phyloP scores from a whole-genome alignment of 2,113 vertebrate species.

The Physeter macrocephalus region DNA sequence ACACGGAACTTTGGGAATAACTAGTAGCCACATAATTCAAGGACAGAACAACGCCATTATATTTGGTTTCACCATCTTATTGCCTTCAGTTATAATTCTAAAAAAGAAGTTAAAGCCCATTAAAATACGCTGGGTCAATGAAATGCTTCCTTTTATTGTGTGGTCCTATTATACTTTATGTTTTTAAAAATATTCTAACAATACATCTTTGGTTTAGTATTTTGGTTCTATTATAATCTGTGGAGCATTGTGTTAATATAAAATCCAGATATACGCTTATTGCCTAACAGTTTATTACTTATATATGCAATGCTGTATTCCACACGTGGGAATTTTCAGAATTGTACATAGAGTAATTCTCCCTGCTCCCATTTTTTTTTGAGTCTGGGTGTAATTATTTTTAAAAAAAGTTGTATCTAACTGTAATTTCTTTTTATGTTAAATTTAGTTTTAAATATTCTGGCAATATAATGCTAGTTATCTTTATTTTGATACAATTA shows the following conservation, averaged over 20 bases:
- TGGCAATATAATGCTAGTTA: not conserved
- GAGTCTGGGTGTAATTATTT: not conserved
- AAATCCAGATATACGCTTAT: not conserved
- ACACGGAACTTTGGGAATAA: not conserved
- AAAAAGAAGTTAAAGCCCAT: not conserved
- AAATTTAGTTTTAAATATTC: conserved; percentile 6
- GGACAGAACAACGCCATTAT: not conserved
- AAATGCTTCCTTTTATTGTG: not conserved
- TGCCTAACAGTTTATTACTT: not conserved
- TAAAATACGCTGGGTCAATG: not conserved
- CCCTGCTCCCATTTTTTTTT: not conserved
- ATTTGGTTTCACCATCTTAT: not conserved
- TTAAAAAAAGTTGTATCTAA: not conserved
- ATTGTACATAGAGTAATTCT: not conserved
- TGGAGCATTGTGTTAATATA: not conserved
- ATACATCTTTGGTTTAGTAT: not conserved
- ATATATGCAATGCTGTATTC: not conserved
- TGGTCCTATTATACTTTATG: not conserved
- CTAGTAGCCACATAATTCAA: not conserved
- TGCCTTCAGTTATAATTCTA: not conserved
- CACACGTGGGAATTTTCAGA: not conserved
- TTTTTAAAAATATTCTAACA: not conserved
- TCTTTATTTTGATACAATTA: conserved; percentile 37
- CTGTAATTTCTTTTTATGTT: not conserved
- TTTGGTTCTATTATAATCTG: not conserved